A percentile compares a stretch with the other conserved stretches of the same genome.
Evolutionary conservation across 2,797 vertebrate genomes (phyloP).

Genomic region (Acipenser oxyrinchus): DNA sequence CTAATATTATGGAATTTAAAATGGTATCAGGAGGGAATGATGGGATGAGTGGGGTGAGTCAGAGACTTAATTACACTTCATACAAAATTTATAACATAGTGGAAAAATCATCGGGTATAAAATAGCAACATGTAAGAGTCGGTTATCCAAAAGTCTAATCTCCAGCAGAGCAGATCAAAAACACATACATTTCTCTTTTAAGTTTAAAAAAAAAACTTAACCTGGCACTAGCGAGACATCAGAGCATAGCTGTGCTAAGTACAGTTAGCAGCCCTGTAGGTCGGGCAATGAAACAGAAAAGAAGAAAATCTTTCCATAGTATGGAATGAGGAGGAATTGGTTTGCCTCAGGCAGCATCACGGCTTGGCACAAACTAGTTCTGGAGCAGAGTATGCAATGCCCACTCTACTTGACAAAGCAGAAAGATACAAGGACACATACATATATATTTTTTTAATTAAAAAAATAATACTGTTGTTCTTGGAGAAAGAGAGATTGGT

Average conservation of each 20-base stretch:
- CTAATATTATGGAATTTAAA: background rate
- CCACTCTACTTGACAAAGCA: constrained; percentile 36
- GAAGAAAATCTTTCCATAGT: constrained; percentile 39
- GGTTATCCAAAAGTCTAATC: background rate
- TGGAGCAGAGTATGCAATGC: background rate
- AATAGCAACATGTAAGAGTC: constrained; percentile 1
- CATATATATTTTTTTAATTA: background rate
- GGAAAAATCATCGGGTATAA: background rate
- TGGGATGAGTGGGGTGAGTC: background rate
- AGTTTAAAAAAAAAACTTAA: background rate
- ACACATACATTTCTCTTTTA: constrained; percentile 14
- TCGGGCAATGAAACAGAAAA: constrained; percentile 46
- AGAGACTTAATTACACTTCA: background rate
- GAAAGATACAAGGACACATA: background rate
- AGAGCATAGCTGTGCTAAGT: constrained; percentile 2
- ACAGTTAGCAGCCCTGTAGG: constrained; percentile 28
- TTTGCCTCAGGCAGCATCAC: constrained; percentile 47
- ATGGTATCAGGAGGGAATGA: background rate
- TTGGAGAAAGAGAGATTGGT: constrained; percentile 47
- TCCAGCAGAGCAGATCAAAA: background rate
- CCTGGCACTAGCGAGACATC: background rate
- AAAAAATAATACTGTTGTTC: constrained; percentile 25
- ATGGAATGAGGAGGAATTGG: constrained; percentile 16
- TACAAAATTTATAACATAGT: constrained; percentile 1
- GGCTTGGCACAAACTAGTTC: constrained; percentile 44